Evolutionary conservation across 1,140 invertebrate genomes (phyloP).

Genomic region (Cyrtorhinus lividipennis): DNA sequence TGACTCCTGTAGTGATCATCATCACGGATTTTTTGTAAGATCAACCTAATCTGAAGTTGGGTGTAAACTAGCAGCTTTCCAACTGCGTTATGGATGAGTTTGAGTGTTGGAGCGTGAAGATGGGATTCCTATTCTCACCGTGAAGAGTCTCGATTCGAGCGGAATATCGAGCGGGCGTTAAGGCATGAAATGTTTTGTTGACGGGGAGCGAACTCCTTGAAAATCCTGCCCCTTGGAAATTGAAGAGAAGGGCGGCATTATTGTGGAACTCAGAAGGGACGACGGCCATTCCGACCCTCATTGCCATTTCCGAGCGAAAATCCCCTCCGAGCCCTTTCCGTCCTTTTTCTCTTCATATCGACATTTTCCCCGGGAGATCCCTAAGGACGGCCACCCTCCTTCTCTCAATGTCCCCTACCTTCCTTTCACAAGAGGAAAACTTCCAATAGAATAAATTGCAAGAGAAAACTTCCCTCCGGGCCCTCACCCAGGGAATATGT

Average conservation of each 20-base stretch:
- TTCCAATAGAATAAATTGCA: conserved; percentile 12
- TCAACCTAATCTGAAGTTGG: too few relatives aligned
- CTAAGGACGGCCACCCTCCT: neutral
- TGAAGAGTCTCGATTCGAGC: too few relatives aligned
- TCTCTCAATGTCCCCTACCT: conserved; percentile 8
- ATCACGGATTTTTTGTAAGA: too few relatives aligned
- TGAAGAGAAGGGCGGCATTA: neutral
- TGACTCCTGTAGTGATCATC: too few relatives aligned
- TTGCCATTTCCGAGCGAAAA: conserved; percentile 1
- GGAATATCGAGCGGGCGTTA: neutral
- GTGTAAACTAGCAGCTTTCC: too few relatives aligned
- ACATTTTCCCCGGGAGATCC: neutral
- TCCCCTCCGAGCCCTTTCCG: neutral
- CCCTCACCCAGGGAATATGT: neutral
- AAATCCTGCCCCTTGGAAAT: neutral
- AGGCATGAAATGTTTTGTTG: neutral
- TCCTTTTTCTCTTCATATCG: neutral
- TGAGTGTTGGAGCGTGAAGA: too few relatives aligned
- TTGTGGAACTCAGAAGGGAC: neutral
- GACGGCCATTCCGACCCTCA: conserved; percentile 7
- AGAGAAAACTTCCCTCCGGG: neutral
- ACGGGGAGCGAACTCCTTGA: neutral
- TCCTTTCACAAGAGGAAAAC: neutral
- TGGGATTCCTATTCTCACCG: too few relatives aligned
- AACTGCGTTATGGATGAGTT: too few relatives aligned